Conservation (phyloP, 1,140 invertebrate genomes). For the Lepidurus couesii region DNA sequence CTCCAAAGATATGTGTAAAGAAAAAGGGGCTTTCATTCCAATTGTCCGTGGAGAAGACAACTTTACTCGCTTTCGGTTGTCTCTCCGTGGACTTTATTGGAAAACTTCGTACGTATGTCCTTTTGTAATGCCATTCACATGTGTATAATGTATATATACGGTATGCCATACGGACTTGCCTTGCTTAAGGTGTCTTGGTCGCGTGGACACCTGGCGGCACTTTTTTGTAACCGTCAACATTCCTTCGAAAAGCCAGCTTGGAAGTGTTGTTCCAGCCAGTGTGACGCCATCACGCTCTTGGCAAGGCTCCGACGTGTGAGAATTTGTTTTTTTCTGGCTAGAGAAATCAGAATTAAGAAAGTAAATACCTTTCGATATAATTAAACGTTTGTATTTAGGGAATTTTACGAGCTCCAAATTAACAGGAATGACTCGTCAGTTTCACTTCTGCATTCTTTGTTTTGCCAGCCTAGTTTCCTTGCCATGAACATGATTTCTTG, state of each 20-base stretch:
- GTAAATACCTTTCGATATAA: not conserved
- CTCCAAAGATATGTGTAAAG: not conserved
- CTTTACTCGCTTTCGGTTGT: not conserved
- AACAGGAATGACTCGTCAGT: not conserved
- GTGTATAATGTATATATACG: conserved; percentile 20
- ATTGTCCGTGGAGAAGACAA: not conserved
- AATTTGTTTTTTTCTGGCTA: not conserved
- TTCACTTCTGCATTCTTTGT: not conserved
- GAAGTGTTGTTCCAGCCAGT: too few relatives aligned
- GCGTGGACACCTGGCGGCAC: not conserved
- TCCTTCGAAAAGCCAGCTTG: too few relatives aligned
- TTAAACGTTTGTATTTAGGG: not conserved
- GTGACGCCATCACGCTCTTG: too few relatives aligned
- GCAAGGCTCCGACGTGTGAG: too few relatives aligned
- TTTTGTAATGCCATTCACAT: not conserved
- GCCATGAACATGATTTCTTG: too few relatives aligned
- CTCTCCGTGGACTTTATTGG: not conserved
- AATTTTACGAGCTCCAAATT: conserved; percentile 7
- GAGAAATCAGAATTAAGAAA: not conserved
- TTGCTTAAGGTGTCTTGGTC: not conserved
- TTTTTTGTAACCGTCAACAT: too few relatives aligned
- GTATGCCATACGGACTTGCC: not conserved
- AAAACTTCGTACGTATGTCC: not conserved
- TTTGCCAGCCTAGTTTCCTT: not conserved
- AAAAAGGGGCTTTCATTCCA: conserved; percentile 13